Percentiles rank a stretch among this genome's conserved stretches.
These are phyloP conservation scores for Catharus minimus DNA, from an alignment of 2,113 vertebrate genomes.

Conservation along the genomic window DNA sequence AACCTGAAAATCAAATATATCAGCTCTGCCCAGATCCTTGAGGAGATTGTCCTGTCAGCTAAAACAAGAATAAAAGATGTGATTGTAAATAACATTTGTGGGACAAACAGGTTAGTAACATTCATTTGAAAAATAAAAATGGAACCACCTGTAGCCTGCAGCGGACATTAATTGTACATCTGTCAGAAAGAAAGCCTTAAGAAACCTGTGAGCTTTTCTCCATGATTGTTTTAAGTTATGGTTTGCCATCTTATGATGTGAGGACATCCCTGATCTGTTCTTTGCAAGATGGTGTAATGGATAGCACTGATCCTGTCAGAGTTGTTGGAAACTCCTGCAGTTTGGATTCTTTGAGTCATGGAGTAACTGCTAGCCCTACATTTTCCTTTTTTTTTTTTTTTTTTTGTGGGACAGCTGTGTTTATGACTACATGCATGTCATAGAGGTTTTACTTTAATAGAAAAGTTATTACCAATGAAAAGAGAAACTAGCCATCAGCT, in stretches of 20 bases:
- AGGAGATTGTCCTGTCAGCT: slow-evolving; percentile 71
- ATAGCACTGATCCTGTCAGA: not conserved
- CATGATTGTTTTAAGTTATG: not conserved
- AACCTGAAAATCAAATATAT: slow-evolving; percentile 76
- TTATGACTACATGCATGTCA: not conserved
- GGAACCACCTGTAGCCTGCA: not conserved
- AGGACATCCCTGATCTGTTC: accelerated
- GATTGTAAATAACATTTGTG: slow-evolving; percentile 52
- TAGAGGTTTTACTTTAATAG: not conserved
- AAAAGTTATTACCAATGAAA: not conserved
- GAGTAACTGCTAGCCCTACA: not conserved
- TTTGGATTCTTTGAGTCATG: not conserved
- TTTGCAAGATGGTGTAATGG: not conserved
- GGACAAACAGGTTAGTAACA: slow-evolving; percentile 45
- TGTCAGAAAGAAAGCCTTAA: not conserved
- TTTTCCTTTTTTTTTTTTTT: not conserved
- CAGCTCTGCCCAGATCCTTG: slow-evolving; percentile 63
- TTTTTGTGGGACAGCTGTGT: not conserved
- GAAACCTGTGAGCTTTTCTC: not conserved
- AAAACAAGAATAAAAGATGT: slow-evolving; percentile 68
- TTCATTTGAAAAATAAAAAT: slow-evolving; percentile 31
- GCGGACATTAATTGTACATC: not conserved
- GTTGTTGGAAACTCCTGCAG: not conserved
- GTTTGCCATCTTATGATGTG: not conserved
- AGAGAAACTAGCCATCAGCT: not conserved